Conservation (phyloP, 2,113 vertebrate genomes). For the Leptosomus discolor region DNA sequence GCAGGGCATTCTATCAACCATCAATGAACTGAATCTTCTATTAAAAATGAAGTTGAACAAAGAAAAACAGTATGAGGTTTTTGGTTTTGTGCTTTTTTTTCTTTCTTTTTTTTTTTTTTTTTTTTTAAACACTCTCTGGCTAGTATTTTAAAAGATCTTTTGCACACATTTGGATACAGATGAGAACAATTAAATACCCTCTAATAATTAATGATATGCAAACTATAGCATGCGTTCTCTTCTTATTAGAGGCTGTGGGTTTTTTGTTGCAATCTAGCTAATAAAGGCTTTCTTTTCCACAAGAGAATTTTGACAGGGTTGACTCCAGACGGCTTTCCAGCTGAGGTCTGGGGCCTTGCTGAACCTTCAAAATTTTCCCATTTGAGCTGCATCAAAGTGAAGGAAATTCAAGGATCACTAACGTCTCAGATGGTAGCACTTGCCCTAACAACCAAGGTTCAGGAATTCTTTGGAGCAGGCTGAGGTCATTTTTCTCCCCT, state of each 20-base stretch:
- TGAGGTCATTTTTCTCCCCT: conserved; percentile 90
- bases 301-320: conserved; percentile 84
- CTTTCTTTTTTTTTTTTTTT: not conserved
- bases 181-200: conserved; percentile 41
- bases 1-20: not conserved
- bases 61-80: not conserved
- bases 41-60: conserved; percentile 31
- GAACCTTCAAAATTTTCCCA: conserved; percentile 85
- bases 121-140: not conserved
- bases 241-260: conserved; percentile 51
- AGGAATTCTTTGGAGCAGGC: conserved; percentile 95
- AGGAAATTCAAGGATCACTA: conserved; percentile 94
- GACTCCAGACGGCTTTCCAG: conserved; percentile 86
- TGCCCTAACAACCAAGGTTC: conserved; percentile 96
- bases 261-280: conserved; percentile 78
- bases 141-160: conserved; percentile 29
- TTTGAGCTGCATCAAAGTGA: conserved; percentile 93
- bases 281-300: conserved; percentile 82
- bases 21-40: conserved; percentile 9
- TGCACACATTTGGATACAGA: conserved; percentile 37
- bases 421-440: conserved; percentile 93
- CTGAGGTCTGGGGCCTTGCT: conserved; percentile 85
- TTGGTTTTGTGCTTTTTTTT: not conserved
- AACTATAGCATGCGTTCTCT: conserved; percentile 53
- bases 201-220: conserved; percentile 66